Evolutionary conservation across 2,888 invertebrate species (phyloP), one percentile per base, ranked within the genome.

Genomic region (Acanthopleura granulata): DNA sequence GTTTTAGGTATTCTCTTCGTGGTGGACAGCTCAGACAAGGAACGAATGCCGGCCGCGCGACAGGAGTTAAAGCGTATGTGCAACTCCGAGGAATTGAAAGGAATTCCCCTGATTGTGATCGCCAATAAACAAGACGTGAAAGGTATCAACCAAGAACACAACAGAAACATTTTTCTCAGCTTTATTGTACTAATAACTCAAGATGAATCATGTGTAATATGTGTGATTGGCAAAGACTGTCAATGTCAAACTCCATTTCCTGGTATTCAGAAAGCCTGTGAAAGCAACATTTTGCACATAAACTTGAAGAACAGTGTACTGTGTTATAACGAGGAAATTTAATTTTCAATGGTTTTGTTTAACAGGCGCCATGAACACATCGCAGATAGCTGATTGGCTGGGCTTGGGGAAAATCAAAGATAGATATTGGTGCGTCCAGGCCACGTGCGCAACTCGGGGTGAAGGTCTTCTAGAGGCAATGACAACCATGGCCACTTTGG

Each of bases 81-180:
- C 25, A 71, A 49, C 50, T 49, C 71, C 6, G 71, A 71, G 25
- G 71, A 71, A 27, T 25, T 71, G 18, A 40, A 49, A 12, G 71
- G 71, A 3, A 40, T 71, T n/a, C 71, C 71, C 14, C 49, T 71
- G 49, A 4, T 71, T 16, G 71, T 71, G 15, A n/a, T 71, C n/a
- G 71, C 71, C 49, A 71, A 71, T 40, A 71, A 71, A 71, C 71
- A 71, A 71, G 71, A 71, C 50, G 40, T 40, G 14, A 40, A 40
- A 49, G 71, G 71, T 71, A 49, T 30, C n/a, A 15, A n/a, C n/a
- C n/a, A 9, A 40, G 40, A 40, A 40, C 9, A 40, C 4, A 40
- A 9, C 40, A 40, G 40, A 40, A 40, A 6, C 40, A 40, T 6
- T 40, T 40, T 40, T 40, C 40, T 40, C 40, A 40, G 40, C 9